Base-by-base conservation (phyloP, 1,140 invertebrate genomes). In the Hestina assimilis region DNA sequence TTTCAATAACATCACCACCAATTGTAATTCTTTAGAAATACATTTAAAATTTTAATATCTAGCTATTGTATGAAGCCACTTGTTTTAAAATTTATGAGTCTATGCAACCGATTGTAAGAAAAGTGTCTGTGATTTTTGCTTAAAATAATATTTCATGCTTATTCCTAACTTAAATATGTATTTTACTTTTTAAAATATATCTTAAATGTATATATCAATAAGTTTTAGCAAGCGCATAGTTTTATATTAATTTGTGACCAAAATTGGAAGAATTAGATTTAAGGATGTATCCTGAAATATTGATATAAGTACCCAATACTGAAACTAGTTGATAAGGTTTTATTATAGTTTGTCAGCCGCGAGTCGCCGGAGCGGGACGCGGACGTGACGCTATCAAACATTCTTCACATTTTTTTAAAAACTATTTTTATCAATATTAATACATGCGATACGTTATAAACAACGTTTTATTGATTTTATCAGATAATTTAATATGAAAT, bases 51-150 rank as follows among this genome's bases (percentile, higher is more conserved):
- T n/a, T 50, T 9, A 8, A 21, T 20, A 43, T 38, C 38, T 45
- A 46, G 6, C 31, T 42, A 8, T 46, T 40, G 31, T 24, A 42
- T 29, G 46, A 56, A 50, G 45, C 42, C 29, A 45, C 21, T 20
- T 29, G 58, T 58, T 29, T 45, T 33, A 9, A 31, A 43, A 35
- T 28, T 9, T 40, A 55, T 63, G 46, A 53, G 57, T 72, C 59
- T 47, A 45, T 52, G 59, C 48, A 66, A 50, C 59, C 60, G 65
- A 64, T 67, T 74, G 68, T 79, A 72, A 83, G 76, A 68, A 72
- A 83, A 81, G 76, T 79, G 83, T 82, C 81, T 87, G 83, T 87
- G 83, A 87, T 87, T 83, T 83, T 83, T 83, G 71, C 83, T 84
- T 76, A 79, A 62, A 73, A 72, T 78, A 79, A 77, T 74, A 68